Evolutionary conservation across 2,888 invertebrate species (phyloP).

Genomic region (Carcina quercana): DNA sequence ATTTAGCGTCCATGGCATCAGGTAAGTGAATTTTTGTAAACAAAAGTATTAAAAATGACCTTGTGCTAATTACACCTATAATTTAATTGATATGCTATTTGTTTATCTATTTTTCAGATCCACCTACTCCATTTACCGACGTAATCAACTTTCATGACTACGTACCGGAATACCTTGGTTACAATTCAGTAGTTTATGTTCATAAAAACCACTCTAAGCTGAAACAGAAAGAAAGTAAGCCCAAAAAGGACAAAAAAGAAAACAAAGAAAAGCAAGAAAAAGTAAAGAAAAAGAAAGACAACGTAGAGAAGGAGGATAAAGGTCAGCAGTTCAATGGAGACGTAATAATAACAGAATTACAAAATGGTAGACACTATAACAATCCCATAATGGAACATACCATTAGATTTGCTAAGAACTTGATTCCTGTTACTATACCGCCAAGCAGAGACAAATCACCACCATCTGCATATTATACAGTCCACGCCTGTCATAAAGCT

Average conservation of each 20-base stretch:
- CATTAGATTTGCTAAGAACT: slow-evolving; percentile 47
- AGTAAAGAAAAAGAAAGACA: slow-evolving; percentile 19
- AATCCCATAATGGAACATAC: slow-evolving; percentile 45
- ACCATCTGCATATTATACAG: slow-evolving; percentile 41
- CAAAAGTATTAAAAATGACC: too few relatives aligned
- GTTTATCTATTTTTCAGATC: too few relatives aligned
- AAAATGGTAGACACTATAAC: slow-evolving; percentile 16
- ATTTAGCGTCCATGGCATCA: too few relatives aligned
- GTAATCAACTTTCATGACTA: slow-evolving; percentile 11
- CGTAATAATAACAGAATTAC: slow-evolving; percentile 2
- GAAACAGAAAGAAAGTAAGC: slow-evolving; percentile 2
- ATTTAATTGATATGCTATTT: too few relatives aligned
- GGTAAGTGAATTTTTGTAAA: too few relatives aligned
- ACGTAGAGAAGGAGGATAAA: slow-evolving; percentile 31
- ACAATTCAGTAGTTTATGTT: slow-evolving; percentile 46
- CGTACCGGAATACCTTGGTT: slow-evolving; percentile 36
- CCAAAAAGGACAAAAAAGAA: slow-evolving; percentile 1
- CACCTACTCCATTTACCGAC: too few relatives aligned
- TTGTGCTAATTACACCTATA: too few relatives aligned
- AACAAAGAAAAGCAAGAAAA: slow-evolving; percentile 8
- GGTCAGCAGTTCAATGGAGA: slow-evolving; percentile 29
- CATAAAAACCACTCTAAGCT: slow-evolving; percentile 45
- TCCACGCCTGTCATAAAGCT: slow-evolving; percentile 39
- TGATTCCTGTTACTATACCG: slow-evolving; percentile 51
- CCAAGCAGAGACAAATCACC: slow-evolving; percentile 23